Evolutionary conservation across 2,888 invertebrate genomes (phyloP), one percentile per base, ranked within the genome.

Genomic region (Tanypteryx hageni): DNA sequence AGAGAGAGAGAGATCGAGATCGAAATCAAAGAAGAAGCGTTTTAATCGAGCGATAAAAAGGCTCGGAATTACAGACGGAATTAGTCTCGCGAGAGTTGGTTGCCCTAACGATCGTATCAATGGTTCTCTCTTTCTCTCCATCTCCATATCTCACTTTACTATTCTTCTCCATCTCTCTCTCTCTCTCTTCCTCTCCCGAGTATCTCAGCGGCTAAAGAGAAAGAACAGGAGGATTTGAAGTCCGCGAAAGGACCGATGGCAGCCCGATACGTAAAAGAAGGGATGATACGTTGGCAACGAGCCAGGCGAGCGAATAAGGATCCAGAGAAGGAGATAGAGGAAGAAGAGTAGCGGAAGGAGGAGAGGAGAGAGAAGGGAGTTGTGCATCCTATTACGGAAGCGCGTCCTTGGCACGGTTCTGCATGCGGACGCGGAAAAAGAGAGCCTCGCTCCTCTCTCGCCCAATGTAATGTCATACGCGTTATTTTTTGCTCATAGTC

Each of bases 301-400:
- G 64, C 89, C 68, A 64, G 27, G 89, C 16, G 44, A 64, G 44
- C 44, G 89, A 89, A 61, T 64, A 61, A 89, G 64, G 61, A 27
- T 61, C 7, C 44, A 31, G 27, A 31, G 59, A 86, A 27, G 44
- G 44, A 44, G 58, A 86, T 59, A 64, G 64, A 89, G 61, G 89
- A 85, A 61, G 31, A 64, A 64, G 64, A 89, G 44, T 44, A 5
- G 44, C 76, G 1, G 82, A 5, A 31, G 82, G 82, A 44, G 18
- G 83, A 5, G 83, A 9, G 8, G 18, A 83, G 83, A 83, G 56
- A 44, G 56, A 16, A 5, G 83, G n/a, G 18, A 57, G 83, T 57
- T 89, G 89, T 89, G 59, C 68, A 64, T 89, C 89, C 61, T 44
- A 89, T 89, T 68, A 89, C 64, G 64, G 89, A 89, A 89, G 61